phyloP scores from a whole-genome alignment of 2,888 invertebrate species.

The Cloeon dipterum region DNA sequence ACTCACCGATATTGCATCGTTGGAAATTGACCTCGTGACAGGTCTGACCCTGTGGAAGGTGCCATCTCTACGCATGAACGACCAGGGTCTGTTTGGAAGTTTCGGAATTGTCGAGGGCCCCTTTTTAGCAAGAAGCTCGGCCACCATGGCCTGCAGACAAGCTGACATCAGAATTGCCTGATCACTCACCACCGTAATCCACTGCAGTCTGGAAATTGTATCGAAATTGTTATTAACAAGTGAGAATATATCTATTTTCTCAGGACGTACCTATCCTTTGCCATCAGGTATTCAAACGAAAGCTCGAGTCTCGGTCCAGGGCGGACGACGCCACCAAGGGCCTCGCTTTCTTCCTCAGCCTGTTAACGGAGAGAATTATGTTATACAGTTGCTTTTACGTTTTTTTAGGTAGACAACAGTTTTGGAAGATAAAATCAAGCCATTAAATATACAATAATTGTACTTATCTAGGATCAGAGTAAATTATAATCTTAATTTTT shows the following conservation, averaged over 20 bases:
- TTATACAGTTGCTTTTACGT: too few species aligned
- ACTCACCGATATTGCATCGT: constrained; percentile 6
- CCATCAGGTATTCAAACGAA: constrained; percentile 86
- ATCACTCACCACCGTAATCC: constrained; percentile 79
- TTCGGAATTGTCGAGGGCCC: too few species aligned
- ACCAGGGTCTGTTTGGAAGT: constrained; percentile 25
- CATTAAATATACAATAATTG: too few species aligned
- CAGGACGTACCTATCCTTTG: too few species aligned
- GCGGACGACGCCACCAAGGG: background rate
- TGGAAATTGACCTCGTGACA: constrained; percentile 6
- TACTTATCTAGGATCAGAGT: too few species aligned
- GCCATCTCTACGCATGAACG: constrained; percentile 50
- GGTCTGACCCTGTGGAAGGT: constrained; percentile 19
- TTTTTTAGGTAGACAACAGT: too few species aligned
- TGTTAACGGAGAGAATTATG: too few species aligned
- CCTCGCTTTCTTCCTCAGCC: background rate
- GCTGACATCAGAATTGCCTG: constrained; percentile 91
- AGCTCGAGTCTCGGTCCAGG: constrained; percentile 42
- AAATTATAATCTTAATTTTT: too few species aligned
- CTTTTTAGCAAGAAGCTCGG: constrained; percentile 64
- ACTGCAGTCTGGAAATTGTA: constrained; percentile 74
- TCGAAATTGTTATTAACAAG: too few species aligned
- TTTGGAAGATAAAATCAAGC: too few species aligned
- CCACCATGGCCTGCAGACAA: constrained; percentile 86
- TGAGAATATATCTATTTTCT: too few species aligned